Evolutionary conservation across 2,113 vertebrate genomes (phyloP), one percentile per base, ranked within the genome.

Genomic region (Machaerirhynchus nigripectus): DNA sequence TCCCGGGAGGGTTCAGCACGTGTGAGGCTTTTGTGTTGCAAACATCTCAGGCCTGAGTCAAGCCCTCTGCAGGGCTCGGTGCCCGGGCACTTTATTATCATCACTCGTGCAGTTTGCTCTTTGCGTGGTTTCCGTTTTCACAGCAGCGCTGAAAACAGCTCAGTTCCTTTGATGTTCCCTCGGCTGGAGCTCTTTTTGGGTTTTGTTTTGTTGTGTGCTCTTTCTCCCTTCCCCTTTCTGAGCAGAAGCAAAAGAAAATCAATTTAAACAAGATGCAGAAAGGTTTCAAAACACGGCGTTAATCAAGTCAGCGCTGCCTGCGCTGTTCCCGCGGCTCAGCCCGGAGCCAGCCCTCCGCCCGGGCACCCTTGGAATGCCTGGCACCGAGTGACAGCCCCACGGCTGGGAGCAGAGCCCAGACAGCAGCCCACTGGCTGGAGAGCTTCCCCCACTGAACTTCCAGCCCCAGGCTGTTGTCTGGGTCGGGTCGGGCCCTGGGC

Each of bases 171-270:
- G 93, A 94, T 87, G 76, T 89, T 84, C 60, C n/a, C 67, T 63
- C 20, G 61, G 83, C 61, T 50, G 63, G n/a, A 80, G 64, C 17
- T 56, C 7, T 19, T 27, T 9, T 3, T 4, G 18, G 67, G 31
- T 7, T 65, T 37, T 50, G 15, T 81, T 73, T 50, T 18, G 42
- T 19, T 20, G 59, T 18, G 57, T 6, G 50, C 10, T 19, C 60
- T 35, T 28, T 26, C 11, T 17, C 8, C 15, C 47, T 61, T 80
- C 61, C 47, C 6, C 33, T 77, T 70, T 95, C 16, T 40, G 76
- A 87, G 80, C 27, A 57, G 82, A 74, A 80, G 92, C 30, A 73
- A 59, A 84, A 91, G 65, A 47, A 96, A 95, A 94, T 90, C 76
- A 56, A 81, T 80, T 94, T 57, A 61, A 90, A 75, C 68, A 39